A percentile compares a stretch with the other conserved stretches of the same genome.
Evolutionary conservation across 2,113 vertebrate genomes (phyloP).

Genomic region (Phaethornis superciliosus): DNA sequence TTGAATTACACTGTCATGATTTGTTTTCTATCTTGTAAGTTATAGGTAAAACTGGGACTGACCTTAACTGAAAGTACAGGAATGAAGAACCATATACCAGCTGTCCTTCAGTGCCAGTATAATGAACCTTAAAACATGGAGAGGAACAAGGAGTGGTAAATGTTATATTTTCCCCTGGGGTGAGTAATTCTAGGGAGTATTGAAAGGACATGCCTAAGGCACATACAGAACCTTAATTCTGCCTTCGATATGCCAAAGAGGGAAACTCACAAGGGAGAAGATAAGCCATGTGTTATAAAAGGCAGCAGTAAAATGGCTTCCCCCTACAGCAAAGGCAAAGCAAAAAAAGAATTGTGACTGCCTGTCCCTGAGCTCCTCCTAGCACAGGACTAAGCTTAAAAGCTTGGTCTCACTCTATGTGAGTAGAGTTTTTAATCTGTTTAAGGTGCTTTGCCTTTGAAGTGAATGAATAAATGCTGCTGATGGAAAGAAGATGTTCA

Average conservation of each 20-base stretch:
- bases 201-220: background rate
- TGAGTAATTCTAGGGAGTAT: background rate
- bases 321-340: background rate
- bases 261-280: background rate
- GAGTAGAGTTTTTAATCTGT: constrained; percentile 46
- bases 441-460: constrained; percentile 25
- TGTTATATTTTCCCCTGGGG: background rate
- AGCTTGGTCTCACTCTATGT: background rate
- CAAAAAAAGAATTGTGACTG: background rate
- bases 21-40: constrained; percentile 20
- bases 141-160: background rate
- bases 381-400: background rate
- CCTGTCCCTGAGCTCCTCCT: background rate
- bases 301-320: background rate
- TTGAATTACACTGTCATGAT: constrained; percentile 14
- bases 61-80: background rate
- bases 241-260: background rate
- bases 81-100: background rate
- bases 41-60: background rate
- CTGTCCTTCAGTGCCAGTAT: background rate
- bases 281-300: background rate
- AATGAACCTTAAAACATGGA: background rate
- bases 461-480: constrained; percentile 34
- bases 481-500: constrained; percentile 8
- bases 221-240: background rate